Percentiles rank a stretch among this genome's conserved stretches.
Conservation (phyloP, 37 sponge, comb jelly and placozoan genomes). For the Petrosia ficiformis region DNA sequence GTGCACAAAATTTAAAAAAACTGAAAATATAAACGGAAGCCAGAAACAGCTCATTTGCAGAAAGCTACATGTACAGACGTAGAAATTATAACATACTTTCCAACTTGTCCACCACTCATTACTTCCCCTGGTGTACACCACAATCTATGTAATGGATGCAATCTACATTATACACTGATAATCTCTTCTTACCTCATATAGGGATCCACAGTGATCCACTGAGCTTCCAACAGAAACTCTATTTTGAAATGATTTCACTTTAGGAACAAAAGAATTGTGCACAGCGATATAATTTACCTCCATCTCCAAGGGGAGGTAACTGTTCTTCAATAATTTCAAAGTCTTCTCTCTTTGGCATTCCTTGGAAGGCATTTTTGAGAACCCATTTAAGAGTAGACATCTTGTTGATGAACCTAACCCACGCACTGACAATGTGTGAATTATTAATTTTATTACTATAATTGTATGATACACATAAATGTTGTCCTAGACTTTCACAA, state of each 20-base stretch:
- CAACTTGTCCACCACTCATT: slow-evolving; percentile 84
- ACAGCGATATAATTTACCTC: slow-evolving; percentile 27
- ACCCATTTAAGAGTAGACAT: too few species aligned
- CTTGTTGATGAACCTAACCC: too few species aligned
- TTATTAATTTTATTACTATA: too few species aligned
- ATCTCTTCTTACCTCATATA: slow-evolving; percentile 92
- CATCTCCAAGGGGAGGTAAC: slow-evolving; percentile 78
- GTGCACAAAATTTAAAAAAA: too few species aligned
- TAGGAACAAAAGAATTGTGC: neutral
- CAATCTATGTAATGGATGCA: neutral
- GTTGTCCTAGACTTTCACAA: slow-evolving; percentile 54
- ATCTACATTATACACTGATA: too few species aligned
- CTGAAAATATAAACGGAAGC: too few species aligned
- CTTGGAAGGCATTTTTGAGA: slow-evolving; percentile 50
- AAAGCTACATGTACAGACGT: too few species aligned
- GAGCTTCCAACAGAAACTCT: slow-evolving; percentile 73
- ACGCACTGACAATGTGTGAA: too few species aligned
- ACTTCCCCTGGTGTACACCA: slow-evolving; percentile 21
- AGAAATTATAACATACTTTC: too few species aligned
- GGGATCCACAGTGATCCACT: slow-evolving; percentile 85
- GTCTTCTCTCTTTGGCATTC: slow-evolving; percentile 68
- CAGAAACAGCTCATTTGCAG: too few species aligned
- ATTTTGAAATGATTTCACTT: neutral
- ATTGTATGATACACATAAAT: too few species aligned
- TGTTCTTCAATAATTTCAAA: slow-evolving; percentile 71